phyloP scores from a whole-genome alignment of 2,888 invertebrate species.

The Cryptophagus acutangulus region DNA sequence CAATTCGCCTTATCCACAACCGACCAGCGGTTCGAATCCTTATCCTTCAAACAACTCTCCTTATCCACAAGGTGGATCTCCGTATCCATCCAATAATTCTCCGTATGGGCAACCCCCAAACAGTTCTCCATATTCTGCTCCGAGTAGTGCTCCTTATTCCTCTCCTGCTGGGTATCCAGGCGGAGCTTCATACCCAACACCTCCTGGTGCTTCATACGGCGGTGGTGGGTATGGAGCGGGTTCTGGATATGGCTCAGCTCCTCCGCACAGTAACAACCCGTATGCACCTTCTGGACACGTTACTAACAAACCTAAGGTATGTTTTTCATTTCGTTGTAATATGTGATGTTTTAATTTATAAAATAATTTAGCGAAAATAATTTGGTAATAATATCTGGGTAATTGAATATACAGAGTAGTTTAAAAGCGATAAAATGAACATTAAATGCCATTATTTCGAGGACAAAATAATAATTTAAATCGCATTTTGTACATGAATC shows the following conservation, averaged over 20 bases:
- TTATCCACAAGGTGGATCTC: conserved; percentile 20
- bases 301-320: conserved; percentile 26
- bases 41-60: conserved; percentile 20
- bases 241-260: conserved; percentile 27
- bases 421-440: background rate
- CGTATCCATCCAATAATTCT: conserved; percentile 16
- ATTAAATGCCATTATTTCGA: background rate
- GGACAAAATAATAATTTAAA: conserved; percentile 5
- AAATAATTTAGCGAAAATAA: no score
- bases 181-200: conserved; percentile 23
- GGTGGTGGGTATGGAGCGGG: conserved; percentile 21
- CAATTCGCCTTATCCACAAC: conserved; percentile 23
- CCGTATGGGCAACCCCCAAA: conserved; percentile 13
- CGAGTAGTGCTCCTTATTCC: conserved; percentile 3
- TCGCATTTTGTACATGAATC: no score
- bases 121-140: conserved; percentile 13
- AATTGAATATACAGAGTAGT: no score
- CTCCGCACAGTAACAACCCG: conserved; percentile 18
- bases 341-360: background rate
- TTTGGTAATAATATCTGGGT: no score
- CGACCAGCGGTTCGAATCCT: conserved; percentile 19
- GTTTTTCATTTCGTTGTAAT: conserved; percentile 6
- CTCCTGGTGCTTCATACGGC: conserved; percentile 40
- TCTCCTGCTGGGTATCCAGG: conserved; percentile 25
- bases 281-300: conserved; percentile 10